Base-by-base conservation (phyloP, 2,888 invertebrate species). In the Trichogramma evanescens region DNA sequence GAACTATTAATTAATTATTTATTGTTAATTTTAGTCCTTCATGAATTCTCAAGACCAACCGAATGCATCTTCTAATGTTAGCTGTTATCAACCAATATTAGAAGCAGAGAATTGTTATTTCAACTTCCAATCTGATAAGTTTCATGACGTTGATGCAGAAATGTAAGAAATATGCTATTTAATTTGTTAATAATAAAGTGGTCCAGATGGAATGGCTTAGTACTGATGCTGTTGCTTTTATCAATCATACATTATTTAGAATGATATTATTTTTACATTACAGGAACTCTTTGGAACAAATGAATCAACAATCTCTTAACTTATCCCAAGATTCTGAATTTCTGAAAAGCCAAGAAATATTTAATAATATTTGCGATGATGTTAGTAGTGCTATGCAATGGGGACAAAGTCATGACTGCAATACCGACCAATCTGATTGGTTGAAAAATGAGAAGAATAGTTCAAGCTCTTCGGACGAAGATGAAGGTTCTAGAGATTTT, bases 61-160 rank as follows among this genome's bases (percentile, higher is more conserved):
- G 26, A 26, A 26, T 26, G 26, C 26, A 26, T 26, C 26, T 26
- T 26, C 26, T n/a, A n/a, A 50, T 56, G 9, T 26, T 56, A 82
- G 83, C 70, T 86, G 84, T 76, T 84, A 86, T 78, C 81, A 81
- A 70, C 85, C 85, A 75, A 82, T 84, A 74, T 80, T 83, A 63
- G 82, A 81, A 67, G 84, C 83, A 72, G 82, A 83, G 66, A 84
- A 85, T 72, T 85, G 83, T 57, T 85, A 83, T 71, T 82, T 82
- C 67, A 85, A 86, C 70, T 63, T 61, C 40, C 52, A 39, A 50
- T 48, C 56, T 39, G 83, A 85, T 65, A 83, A 86, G 64, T 86
- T 84, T 69, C 83, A 81, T 65, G 84, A 84, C 68, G 82, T 81
- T 7, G 84, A 86, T 66, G 81, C 81, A 3, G 26, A 26, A 26